Conservation (phyloP, 2,113 vertebrate genomes). For the Chloropsis hardwickii region DNA sequence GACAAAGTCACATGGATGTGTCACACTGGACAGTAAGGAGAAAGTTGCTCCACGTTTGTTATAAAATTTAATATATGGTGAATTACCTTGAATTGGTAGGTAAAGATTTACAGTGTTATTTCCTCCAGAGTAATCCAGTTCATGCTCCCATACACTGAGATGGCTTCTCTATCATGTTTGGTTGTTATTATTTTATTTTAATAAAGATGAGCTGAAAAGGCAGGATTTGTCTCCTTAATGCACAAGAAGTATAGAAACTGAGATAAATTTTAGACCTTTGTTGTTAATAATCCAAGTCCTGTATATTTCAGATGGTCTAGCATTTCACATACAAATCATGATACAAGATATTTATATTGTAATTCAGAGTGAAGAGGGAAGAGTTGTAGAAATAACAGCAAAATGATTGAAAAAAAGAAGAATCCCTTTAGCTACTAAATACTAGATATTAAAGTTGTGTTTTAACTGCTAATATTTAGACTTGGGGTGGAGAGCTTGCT, state of each 20-base stretch:
- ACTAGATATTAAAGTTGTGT: neutral
- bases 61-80: neutral
- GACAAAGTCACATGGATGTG: neutral
- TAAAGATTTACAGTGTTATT: neutral
- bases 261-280: neutral
- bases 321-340: neutral
- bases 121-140: neutral
- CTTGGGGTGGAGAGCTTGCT: neutral
- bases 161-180: neutral
- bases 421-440: neutral
- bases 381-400: neutral
- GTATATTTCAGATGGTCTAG: neutral
- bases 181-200: neutral
- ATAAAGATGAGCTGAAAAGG: neutral
- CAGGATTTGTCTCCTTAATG: neutral
- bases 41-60: neutral
- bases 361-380: neutral
- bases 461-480: neutral
- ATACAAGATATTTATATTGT: neutral
- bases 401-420: neutral
- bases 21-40: neutral
- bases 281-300: neutral
- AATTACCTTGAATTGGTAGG: neutral
- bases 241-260: neutral
- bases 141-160: neutral